Conservation (phyloP, 2,113 vertebrate species). For the Benitochromis conjunctus region DNA sequence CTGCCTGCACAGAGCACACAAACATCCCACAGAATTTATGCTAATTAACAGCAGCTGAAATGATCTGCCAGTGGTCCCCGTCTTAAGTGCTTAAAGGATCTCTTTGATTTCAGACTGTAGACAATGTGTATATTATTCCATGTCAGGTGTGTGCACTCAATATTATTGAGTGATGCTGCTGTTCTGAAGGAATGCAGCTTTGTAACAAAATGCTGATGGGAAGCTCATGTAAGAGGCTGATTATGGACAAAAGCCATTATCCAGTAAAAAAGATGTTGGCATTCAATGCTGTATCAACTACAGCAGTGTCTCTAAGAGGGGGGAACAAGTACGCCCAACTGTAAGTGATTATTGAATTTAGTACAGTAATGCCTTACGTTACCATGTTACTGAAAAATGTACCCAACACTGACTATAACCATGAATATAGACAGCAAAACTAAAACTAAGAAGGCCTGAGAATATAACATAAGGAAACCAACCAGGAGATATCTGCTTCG, state of each 20-base stretch:
- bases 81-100: neutral
- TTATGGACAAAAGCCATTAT: neutral
- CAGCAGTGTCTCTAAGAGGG: neutral
- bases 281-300: neutral
- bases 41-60: neutral
- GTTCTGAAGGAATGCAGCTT: neutral
- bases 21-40: neutral
- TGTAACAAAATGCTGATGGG: neutral
- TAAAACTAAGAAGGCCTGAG: neutral
- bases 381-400: neutral
- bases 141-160: neutral
- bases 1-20: neutral
- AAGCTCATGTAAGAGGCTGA: neutral
- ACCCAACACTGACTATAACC: neutral
- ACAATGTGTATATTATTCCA: neutral
- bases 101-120: neutral
- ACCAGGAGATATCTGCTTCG: neutral
- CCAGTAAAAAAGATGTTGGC: neutral
- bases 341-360: neutral
- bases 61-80: neutral
- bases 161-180: neutral
- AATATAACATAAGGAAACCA: neutral
- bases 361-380: neutral
- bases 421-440: neutral
- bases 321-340: neutral